phyloP scores from a whole-genome alignment of 1,140 invertebrate genomes.

The Pissodes strobi region DNA sequence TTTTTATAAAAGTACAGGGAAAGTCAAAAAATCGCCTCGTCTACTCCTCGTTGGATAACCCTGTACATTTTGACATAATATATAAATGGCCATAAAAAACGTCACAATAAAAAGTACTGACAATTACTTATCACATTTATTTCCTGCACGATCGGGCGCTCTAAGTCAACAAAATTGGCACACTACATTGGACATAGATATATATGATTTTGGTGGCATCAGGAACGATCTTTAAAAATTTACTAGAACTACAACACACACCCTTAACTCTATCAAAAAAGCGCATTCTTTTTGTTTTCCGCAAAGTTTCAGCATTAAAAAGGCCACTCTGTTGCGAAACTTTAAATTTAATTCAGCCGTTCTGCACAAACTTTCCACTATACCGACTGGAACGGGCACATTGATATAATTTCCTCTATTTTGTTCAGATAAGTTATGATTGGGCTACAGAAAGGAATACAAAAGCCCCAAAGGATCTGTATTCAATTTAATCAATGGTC shows the following conservation, averaged over 20 bases:
- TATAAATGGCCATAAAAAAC: too few species aligned
- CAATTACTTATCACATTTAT: too few species aligned
- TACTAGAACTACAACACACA: not conserved
- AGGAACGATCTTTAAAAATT: too few species aligned
- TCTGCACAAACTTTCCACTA: constrained; percentile 23
- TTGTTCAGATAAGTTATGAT: constrained; percentile 27
- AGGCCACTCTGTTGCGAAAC: constrained; percentile 22
- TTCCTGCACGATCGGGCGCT: too few species aligned
- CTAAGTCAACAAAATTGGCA: too few species aligned
- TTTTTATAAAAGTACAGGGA: too few species aligned
- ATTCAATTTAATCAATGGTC: constrained; percentile 20
- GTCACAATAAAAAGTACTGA: too few species aligned
- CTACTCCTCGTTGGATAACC: too few species aligned
- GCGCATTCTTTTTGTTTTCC: not conserved
- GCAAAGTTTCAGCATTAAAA: constrained; percentile 15
- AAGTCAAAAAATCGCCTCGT: too few species aligned
- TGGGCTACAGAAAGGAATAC: constrained; percentile 16
- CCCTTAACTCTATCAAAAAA: not conserved
- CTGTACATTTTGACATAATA: too few species aligned
- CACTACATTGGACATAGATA: too few species aligned
- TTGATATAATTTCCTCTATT: constrained; percentile 31
- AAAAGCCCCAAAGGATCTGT: constrained; percentile 8
- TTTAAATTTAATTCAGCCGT: constrained; percentile 30
- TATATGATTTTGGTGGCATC: too few species aligned
- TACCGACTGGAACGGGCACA: constrained; percentile 22